Percentiles rank a stretch among this genome's conserved stretches.
Conservation (phyloP, 2,888 invertebrate species). For the Agapetus fuscipes region DNA sequence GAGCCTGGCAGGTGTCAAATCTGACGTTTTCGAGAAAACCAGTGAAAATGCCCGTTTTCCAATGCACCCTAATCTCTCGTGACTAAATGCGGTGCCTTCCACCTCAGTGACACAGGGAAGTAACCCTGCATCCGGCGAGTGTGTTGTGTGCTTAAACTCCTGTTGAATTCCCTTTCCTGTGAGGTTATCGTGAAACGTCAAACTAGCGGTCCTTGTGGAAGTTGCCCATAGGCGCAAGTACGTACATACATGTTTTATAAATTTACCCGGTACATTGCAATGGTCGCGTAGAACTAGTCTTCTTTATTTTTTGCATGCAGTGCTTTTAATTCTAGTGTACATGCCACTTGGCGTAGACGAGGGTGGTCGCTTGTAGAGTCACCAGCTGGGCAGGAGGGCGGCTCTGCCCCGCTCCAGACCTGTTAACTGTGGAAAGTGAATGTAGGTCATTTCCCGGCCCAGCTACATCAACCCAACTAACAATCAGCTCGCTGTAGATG, state of each 20-base stretch:
- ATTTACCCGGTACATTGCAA: slow-evolving; percentile 2
- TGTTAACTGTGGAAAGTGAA: slow-evolving; percentile 8
- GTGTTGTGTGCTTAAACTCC: too few relatives aligned
- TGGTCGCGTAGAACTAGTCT: not conserved
- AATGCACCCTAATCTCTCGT: not conserved
- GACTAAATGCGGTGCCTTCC: not conserved
- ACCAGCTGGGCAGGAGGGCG: too few relatives aligned
- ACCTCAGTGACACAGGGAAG: too few relatives aligned
- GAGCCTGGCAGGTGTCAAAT: slow-evolving; percentile 24
- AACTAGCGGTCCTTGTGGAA: slow-evolving; percentile 8
- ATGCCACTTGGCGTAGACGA: not conserved
- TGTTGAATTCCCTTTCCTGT: slow-evolving; percentile 9
- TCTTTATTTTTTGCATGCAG: not conserved
- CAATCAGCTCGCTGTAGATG: too few relatives aligned
- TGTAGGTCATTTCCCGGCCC: slow-evolving; percentile 7
- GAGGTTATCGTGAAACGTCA: slow-evolving; percentile 18
- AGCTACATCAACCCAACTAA: not conserved
- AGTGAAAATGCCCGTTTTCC: slow-evolving; percentile 10
- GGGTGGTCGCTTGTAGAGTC: too few relatives aligned
- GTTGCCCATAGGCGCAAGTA: not conserved
- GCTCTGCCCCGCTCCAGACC: slow-evolving; percentile 7
- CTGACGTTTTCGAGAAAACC: slow-evolving; percentile 19
- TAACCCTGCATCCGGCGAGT: too few relatives aligned
- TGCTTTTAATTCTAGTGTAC: not conserved
- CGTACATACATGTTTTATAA: slow-evolving; percentile 6